Evolutionary conservation across 2,797 vertebrate species (phyloP), one percentile per base, ranked within the genome.

Genomic region (Botia almorhae): DNA sequence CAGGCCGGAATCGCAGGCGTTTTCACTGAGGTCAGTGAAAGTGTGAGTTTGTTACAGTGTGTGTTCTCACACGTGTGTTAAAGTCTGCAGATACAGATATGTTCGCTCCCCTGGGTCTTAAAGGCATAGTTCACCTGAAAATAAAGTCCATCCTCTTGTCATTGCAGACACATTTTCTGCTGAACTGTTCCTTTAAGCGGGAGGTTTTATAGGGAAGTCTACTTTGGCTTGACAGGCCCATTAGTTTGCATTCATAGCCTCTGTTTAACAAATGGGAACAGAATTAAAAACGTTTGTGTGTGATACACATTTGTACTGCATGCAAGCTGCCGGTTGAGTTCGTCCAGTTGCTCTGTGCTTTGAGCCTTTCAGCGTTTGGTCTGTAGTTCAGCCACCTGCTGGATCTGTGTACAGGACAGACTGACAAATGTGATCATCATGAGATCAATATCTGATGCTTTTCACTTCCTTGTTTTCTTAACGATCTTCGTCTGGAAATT

Each of bases 1-100:
- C 98, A 99, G 92, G 98, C 97, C 0, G 98, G 98, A 82, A 99
- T 97, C 7, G 95, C 98, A 0, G 97, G 96, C 87, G 96, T 96
- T 91, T 97, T 99, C 89, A 96, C 93, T 0, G 95, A 98, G 96
- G 98, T 99, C 91, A 93, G 97, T 94, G 16, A 69, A 61, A 63
- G n/a, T 12, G 1, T 81, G 85, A 88, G 63, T 43, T 12, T 50
- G 39, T 36, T 68, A 21, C 17, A 39, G 12, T 76, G 26, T 65
- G 48, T 10, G 58, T 51, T 69, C 71, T 65, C 39, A 80, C 56
- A 16, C 60, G 58, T 74, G 65, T 77, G 53, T 17, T 19, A n/a
- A 26, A 26, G 23, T 26, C 23, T 26, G 23, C 23, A 26, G 23
- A 85, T 69, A 74, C 51, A n/a, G n/a, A 63, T 36, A 39, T 14